Conservation (phyloP, 2,888 invertebrate species). For the Pammene fasciana region DNA sequence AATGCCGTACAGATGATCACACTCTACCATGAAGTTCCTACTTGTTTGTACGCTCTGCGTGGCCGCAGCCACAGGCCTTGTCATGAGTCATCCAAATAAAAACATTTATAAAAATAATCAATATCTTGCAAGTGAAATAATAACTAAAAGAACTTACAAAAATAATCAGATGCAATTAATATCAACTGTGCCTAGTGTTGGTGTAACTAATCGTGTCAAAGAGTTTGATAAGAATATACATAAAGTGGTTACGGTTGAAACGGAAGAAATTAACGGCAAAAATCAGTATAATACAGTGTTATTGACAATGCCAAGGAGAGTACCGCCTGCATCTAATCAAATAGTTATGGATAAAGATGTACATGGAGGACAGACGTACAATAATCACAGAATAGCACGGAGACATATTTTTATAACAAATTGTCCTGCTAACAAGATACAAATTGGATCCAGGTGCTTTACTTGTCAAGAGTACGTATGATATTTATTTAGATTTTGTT, state of each 20-base stretch:
- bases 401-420: constrained; percentile 4
- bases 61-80: neutral
- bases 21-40: neutral
- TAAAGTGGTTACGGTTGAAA: neutral
- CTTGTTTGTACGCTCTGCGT: neutral
- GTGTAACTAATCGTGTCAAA: neutral
- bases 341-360: neutral
- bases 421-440: neutral
- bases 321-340: neutral
- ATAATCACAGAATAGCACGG: neutral
- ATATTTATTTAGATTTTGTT: neutral
- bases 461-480: constrained; percentile 17
- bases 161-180: neutral
- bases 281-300: neutral
- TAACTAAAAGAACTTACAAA: neutral
- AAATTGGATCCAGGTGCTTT: neutral
- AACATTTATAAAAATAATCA: neutral
- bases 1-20: neutral
- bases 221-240: neutral
- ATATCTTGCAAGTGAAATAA: neutral
- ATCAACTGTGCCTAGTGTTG: neutral
- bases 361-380: neutral
- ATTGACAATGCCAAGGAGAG: neutral
- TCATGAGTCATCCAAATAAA: constrained; percentile 5
- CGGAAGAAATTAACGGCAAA: neutral